These are phyloP conservation scores for Phenganax marumi DNA, from an alignment of 92 coral and sea anemone genomes.

Conservation along the genomic window DNA sequence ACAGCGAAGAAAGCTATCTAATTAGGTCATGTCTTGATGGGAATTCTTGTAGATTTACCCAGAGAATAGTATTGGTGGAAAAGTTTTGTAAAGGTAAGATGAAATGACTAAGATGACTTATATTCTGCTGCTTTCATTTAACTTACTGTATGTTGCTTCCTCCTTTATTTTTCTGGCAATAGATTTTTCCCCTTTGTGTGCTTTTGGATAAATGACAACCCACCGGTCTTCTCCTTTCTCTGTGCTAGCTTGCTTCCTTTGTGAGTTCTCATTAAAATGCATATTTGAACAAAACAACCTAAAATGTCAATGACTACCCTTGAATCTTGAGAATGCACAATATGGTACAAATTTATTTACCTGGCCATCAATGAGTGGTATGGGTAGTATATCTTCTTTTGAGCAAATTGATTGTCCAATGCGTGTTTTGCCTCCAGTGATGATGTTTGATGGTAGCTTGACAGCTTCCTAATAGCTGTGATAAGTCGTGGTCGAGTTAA, in stretches of 20 bases:
- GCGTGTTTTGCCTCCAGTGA: conserved; percentile 45
- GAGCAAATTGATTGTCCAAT: conserved; percentile 44
- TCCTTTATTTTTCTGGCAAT: conserved; percentile 37
- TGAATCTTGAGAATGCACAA: neutral
- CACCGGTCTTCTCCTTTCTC: conserved; percentile 4
- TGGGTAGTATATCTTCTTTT: conserved; percentile 45
- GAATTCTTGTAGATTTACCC: too few relatives aligned
- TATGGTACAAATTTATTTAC: neutral
- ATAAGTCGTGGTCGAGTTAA: conserved; percentile 41
- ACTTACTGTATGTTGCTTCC: conserved; percentile 30
- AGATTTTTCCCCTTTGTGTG: conserved; percentile 37
- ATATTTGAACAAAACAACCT: neutral
- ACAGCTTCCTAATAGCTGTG: conserved; percentile 37
- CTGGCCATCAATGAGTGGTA: conserved; percentile 49
- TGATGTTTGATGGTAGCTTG: conserved; percentile 49
- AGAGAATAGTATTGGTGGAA: neutral
- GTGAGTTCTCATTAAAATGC: neutral
- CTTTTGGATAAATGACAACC: conserved; percentile 14
- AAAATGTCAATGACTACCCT: neutral
- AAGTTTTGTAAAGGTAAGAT: neutral
- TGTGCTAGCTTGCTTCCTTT: conserved; percentile 18
- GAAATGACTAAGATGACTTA: too few relatives aligned
- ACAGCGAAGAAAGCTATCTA: too few relatives aligned
- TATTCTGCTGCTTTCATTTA: too few relatives aligned
- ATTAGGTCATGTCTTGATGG: too few relatives aligned